phyloP scores from a whole-genome alignment of 2,113 vertebrate genomes.

The Microtus richardsoni region DNA sequence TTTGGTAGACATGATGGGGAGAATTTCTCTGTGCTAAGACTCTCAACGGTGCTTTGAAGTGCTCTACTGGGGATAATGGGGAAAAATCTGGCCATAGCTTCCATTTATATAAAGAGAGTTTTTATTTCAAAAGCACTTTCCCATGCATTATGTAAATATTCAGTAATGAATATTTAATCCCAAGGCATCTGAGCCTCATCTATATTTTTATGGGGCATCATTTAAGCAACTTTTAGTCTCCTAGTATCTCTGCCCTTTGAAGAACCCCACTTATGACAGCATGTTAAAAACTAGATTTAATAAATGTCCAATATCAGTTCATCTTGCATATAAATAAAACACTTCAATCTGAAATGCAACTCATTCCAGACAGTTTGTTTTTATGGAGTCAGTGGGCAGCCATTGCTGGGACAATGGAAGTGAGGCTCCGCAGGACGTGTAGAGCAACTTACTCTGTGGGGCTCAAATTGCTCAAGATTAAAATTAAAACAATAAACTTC shows the following conservation, averaged over 20 bases:
- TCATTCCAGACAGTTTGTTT: slow-evolving; percentile 73
- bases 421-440: slow-evolving; percentile 60
- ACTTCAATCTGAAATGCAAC: slow-evolving; percentile 81
- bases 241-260: slow-evolving; percentile 63
- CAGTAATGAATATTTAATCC: slow-evolving; percentile 82
- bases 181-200: slow-evolving; percentile 58
- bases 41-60: slow-evolving; percentile 57
- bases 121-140: slow-evolving; percentile 82
- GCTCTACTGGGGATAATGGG: slow-evolving; percentile 59
- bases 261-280: slow-evolving; percentile 78
- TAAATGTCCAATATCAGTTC: slow-evolving; percentile 82
- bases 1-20: slow-evolving; percentile 28
- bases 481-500: slow-evolving; percentile 89
- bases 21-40: slow-evolving; percentile 22
- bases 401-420: slow-evolving; percentile 64
- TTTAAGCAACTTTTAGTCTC: slow-evolving; percentile 73
- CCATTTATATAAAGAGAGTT: slow-evolving; percentile 77
- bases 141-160: slow-evolving; percentile 82
- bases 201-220: slow-evolving; percentile 80
- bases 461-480: slow-evolving; percentile 81
- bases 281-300: slow-evolving; percentile 79
- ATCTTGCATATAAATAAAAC: slow-evolving; percentile 79
- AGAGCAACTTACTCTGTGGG: slow-evolving; percentile 73
- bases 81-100: slow-evolving; percentile 71
- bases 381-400: slow-evolving; percentile 35